Conservation (phyloP, 53 echinoderm and acorn worm genomes). For the Stichopus horrens region DNA sequence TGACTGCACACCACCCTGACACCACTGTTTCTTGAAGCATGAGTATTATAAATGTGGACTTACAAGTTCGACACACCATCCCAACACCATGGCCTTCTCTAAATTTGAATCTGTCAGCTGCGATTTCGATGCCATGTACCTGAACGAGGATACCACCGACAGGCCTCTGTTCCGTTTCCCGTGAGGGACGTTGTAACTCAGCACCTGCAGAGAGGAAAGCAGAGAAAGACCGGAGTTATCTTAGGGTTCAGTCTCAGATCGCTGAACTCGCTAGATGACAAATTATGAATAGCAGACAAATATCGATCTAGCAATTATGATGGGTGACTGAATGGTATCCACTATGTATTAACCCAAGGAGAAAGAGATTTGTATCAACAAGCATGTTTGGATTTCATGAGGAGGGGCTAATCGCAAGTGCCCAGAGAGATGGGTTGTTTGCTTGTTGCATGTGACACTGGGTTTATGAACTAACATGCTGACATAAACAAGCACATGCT, state of each 20-base stretch:
- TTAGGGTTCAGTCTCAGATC: neutral
- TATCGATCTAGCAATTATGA: no score
- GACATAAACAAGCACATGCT: no score
- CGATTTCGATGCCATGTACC: slow-evolving; percentile 58
- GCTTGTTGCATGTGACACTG: no score
- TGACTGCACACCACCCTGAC: slow-evolving; percentile 76
- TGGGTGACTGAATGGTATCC: no score
- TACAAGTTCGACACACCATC: slow-evolving; percentile 94
- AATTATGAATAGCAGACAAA: no score
- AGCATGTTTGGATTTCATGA: no score
- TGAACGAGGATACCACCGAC: slow-evolving; percentile 74
- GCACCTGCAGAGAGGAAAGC: slow-evolving; percentile 58
- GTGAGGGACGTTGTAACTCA: slow-evolving; percentile 77
- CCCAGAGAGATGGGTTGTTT: no score
- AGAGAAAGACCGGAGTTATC: neutral
- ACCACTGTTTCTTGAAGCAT: slow-evolving; percentile 63
- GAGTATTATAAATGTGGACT: neutral
- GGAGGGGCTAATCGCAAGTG: no score
- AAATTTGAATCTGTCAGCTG: slow-evolving; percentile 68
- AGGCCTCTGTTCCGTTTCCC: slow-evolving; percentile 88
- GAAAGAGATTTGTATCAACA: no score
- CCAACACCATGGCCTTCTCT: slow-evolving; percentile 78
- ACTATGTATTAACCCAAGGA: no score
- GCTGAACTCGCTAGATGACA: neutral
- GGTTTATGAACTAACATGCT: no score